Base-by-base conservation (phyloP, 2,888 invertebrate genomes). In the Allygus modestus region DNA sequence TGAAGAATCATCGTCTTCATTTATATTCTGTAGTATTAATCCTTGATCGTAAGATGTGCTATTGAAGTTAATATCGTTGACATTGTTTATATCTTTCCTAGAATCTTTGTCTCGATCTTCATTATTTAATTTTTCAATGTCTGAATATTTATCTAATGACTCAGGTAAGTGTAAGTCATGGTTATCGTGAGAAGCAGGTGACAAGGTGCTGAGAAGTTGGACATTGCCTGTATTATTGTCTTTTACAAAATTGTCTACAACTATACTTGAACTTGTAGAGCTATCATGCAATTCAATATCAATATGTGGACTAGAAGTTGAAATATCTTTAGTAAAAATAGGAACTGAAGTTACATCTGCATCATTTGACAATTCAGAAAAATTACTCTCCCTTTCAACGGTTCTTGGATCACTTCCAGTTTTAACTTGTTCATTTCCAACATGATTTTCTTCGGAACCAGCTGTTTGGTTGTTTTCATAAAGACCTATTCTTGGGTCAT, bases 381-480 rank as follows among this genome's bases (percentile, higher is more conserved):
- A 75, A 41, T 37, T 37, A 73, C 31, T 83, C n/a, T 83, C 83
- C 71, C 61, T 83, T 58, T 83, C 83, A 23, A 26, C 31, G 54
- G 33, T 54, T 75, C 75, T 75, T 69, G 54, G 71, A 51, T 73
- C 73, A 51, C 33, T 65, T 33, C 58, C 83, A 58, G 83, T 54
- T 20, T 75, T 83, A 12, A 83, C 54, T 58, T 43, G 17, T 43
- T 37, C 43, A 51, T 54, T 26, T 37, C 75, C 33, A 41, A 33
- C 26, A 58, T 37, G 46, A n/a, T 54, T 79, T 37, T 79, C 79
- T 58, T 9, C 15, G 5, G 51, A 26, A 33, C 54, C 58, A 20
- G 28, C 2, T 77, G 43, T 28, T 46, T 77, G 46, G 46, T 79
- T 58, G 11, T 20, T 79, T 17, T 79, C 79, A 58, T 58, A 58